Base-by-base conservation (phyloP, 2,113 vertebrate species). In the Hemichromis elongatus region DNA sequence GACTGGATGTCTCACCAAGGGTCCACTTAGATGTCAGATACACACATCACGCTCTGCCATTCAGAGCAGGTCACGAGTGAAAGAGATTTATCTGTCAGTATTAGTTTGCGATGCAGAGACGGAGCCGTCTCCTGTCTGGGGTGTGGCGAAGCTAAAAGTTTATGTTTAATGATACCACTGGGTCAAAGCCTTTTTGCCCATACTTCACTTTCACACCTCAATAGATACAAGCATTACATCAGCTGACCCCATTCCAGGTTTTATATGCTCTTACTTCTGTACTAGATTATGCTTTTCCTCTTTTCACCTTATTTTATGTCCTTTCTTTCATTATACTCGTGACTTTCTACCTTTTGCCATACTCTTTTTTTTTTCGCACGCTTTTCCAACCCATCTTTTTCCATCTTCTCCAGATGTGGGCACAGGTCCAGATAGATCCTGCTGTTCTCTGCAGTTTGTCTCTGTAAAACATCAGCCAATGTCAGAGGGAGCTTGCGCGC, bases 401-500 rank as follows among this genome's bases (percentile, higher is more conserved):
- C 85, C 79, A 56, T 88, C 73, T 83, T 79, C 88, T 87, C 92
- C 92, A 92, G 93, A 92, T 92, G 90, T 91, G 83, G 90, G 85
- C 75, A 28, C 79, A 79, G 88, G 37, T 93, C 87, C 93, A 93
- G 79, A 73, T 57, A 40, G 79, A 86, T 85, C 89, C 79, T 79
- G 90, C 91, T 84, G 89, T 57, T 85, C 82, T 61, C 86, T 86
- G 91, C 84, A 81, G 86, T 89, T 80, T 86, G 90, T 91, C 90
- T 91, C 88, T 86, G 91, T 93, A 88, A 91, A 90, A 91, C 91
- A 91, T 90, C 84, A 80, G 88, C 85, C 84, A 50, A 77, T 90
- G 87, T 92, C 91, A 89, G 59, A 85, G 80, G 24, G 70, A 90
- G 84, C 63, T 77, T 28, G 82, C 56, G 13, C 79, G 8, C 13